A percentile compares a stretch with the other conserved stretches of the same genome.
Evolutionary conservation across 2,888 invertebrate species (phyloP).

Genomic region (Polymixis flavicincta): DNA sequence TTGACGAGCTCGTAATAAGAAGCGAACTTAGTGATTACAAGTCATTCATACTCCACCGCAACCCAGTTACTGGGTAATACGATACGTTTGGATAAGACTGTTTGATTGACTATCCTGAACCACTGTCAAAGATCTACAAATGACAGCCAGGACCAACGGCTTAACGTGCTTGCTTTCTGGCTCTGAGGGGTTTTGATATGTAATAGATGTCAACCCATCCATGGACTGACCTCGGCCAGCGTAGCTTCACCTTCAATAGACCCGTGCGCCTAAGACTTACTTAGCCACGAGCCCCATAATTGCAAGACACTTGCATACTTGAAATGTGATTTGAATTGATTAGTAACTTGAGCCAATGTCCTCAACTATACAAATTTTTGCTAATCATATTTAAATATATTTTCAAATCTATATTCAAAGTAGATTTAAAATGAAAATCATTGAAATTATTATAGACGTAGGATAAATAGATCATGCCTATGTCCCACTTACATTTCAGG

Average conservation of each 20-base stretch:
- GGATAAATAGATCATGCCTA: neutral
- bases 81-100: neutral
- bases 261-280: too few species aligned
- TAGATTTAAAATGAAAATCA: neutral
- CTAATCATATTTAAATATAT: slow-evolving; percentile 2
- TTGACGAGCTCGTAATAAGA: neutral
- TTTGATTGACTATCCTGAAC: too few species aligned
- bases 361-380: neutral
- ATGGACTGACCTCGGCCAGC: neutral
- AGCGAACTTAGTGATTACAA: neutral
- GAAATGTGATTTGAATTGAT: neutral
- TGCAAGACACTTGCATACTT: neutral
- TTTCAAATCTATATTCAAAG: slow-evolving; percentile 1
- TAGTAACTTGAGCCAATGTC: neutral
- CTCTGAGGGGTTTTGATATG: too few species aligned
- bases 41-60: neutral
- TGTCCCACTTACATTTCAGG: neutral
- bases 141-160: too few species aligned
- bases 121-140: neutral
- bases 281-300: too few species aligned
- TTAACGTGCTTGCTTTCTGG: neutral
- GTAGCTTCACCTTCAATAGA: neutral
- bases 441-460: neutral
- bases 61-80: neutral
- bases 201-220: neutral